Conservation (phyloP, 2,113 vertebrate genomes). For the Ahaetulla prasina region DNA sequence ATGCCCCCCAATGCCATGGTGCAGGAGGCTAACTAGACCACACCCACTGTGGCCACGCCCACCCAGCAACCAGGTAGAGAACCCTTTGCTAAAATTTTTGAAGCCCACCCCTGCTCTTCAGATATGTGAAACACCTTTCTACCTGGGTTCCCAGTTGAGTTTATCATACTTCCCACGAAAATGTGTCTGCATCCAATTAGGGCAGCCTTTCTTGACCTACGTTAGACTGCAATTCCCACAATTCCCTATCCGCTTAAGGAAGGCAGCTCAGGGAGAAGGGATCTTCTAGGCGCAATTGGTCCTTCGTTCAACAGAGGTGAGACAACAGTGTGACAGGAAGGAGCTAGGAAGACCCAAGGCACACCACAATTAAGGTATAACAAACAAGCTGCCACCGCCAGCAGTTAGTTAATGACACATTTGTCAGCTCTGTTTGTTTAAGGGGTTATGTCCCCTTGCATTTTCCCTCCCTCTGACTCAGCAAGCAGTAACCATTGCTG, state of each 20-base stretch:
- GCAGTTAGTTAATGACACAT: constrained; percentile 11
- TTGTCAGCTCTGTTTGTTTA: constrained; percentile 12
- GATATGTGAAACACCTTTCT: neutral
- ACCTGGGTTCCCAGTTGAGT: neutral
- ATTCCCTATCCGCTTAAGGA: neutral
- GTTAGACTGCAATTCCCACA: neutral
- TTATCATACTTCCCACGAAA: neutral
- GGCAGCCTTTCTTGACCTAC: neutral
- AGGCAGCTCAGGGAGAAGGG: neutral
- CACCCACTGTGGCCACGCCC: too few species aligned
- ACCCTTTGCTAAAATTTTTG: too few species aligned
- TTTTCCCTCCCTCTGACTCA: neutral
- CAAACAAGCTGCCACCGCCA: constrained; percentile 4
- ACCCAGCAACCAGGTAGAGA: too few species aligned
- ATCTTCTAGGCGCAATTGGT: neutral
- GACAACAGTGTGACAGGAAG: neutral
- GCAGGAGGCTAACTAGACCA: too few species aligned
- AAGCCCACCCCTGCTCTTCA: neutral
- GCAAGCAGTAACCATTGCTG: neutral
- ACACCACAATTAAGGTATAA: constrained; percentile 20
- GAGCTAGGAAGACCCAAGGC: neutral
- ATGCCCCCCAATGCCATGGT: too few species aligned
- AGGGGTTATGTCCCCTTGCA: neutral
- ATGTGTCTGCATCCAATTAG: neutral
- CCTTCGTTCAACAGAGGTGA: neutral